These are phyloP conservation scores for Prionace glauca DNA, from an alignment of 2,797 vertebrate species.

Conservation along the genomic window DNA sequence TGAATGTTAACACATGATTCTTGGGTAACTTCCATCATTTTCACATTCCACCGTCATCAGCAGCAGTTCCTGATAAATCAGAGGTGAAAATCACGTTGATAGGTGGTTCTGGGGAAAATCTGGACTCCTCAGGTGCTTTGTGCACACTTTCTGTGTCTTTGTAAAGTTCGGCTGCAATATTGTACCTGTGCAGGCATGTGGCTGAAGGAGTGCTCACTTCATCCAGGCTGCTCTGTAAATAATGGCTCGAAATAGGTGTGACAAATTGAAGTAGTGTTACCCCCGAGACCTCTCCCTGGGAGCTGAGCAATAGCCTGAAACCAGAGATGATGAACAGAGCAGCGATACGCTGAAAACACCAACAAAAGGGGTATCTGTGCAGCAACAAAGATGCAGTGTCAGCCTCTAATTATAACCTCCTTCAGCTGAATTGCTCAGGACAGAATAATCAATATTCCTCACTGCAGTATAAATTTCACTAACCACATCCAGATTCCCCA, in stretches of 20 bases:
- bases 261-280: neutral
- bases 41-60: neutral
- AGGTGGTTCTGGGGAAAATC: neutral
- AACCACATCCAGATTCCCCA: neutral
- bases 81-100: neutral
- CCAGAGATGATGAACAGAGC: neutral
- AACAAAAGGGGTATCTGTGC: neutral
- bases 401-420: neutral
- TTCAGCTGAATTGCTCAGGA: neutral
- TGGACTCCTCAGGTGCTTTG: neutral
- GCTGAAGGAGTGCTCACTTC: neutral
- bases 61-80: neutral
- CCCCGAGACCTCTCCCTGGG: neutral
- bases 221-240: neutral
- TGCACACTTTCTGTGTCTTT: neutral
- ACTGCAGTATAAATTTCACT: neutral
- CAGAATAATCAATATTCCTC: conserved; percentile 2
- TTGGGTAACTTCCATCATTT: neutral
- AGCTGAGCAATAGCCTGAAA: neutral
- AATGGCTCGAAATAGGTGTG: neutral
- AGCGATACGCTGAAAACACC: neutral
- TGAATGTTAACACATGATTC: neutral
- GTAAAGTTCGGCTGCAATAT: neutral
- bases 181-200: neutral
- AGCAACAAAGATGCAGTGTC: neutral